Conservation (phyloP, 1,140 invertebrate species). For the Lasioglossum baleicum region DNA sequence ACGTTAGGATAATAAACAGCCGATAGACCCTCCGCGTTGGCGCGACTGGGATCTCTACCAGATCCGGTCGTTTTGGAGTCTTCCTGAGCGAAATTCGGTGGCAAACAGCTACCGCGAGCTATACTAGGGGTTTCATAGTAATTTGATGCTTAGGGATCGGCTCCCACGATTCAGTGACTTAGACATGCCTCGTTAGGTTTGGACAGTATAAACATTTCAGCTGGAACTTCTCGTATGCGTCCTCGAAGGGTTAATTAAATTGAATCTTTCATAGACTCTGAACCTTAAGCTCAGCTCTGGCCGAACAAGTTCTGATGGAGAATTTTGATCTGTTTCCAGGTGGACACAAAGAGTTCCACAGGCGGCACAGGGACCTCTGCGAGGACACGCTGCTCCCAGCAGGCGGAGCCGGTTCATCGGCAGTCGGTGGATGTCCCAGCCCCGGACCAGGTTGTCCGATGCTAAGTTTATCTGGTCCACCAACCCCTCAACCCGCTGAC, state of each 20-base stretch:
- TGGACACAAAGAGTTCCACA: conserved; percentile 86
- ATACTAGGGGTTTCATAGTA: background rate
- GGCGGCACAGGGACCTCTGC: conserved; percentile 84
- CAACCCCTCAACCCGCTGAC: conserved; percentile 77
- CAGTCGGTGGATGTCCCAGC: conserved; percentile 68
- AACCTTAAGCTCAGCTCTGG: too few species aligned
- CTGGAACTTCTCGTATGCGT: too few species aligned
- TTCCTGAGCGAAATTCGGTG: too few species aligned
- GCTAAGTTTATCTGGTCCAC: conserved; percentile 63
- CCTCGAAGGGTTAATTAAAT: too few species aligned
- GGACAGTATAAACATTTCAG: too few species aligned
- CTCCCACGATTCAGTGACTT: conserved; percentile 20
- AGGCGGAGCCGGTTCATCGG: conserved; percentile 52
- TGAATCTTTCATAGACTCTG: too few species aligned
- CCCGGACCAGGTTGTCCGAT: conserved; percentile 69
- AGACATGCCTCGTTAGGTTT: background rate
- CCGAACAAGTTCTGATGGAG: background rate
- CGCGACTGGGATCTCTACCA: too few species aligned
- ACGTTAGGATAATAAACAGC: too few species aligned
- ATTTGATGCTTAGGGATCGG: conserved; percentile 9
- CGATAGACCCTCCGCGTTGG: too few species aligned
- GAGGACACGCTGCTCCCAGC: conserved; percentile 82
- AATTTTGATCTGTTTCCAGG: conserved; percentile 77
- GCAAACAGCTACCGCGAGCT: conserved; percentile 4
- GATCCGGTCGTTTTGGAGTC: too few species aligned